These are phyloP conservation scores for Cydia amplana DNA, from an alignment of 1,140 invertebrate species.

Conservation along the genomic window DNA sequence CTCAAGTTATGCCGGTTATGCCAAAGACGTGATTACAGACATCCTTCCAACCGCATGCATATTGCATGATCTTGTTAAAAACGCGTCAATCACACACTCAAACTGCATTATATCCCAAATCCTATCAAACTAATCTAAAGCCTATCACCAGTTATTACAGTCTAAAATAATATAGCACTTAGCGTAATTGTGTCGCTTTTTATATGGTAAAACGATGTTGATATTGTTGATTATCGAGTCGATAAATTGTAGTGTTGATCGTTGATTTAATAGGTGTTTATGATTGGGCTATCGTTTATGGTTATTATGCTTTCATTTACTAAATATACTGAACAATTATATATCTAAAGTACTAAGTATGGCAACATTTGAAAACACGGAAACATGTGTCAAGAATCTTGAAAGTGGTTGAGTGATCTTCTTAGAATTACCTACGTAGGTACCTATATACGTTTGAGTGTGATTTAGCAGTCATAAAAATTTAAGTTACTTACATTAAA, in stretches of 20 bases:
- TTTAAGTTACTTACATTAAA: too few relatives aligned
- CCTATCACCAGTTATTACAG: neutral
- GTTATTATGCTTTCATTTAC: neutral
- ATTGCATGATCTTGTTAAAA: slow-evolving; percentile 70
- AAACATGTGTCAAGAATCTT: too few relatives aligned
- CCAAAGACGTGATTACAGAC: slow-evolving; percentile 57
- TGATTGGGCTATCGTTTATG: neutral
- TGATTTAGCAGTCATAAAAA: too few relatives aligned
- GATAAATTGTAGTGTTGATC: slow-evolving; percentile 18
- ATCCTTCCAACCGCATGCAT: slow-evolving; percentile 58
- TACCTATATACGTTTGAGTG: too few relatives aligned
- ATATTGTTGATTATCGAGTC: slow-evolving; percentile 29
- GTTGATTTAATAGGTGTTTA: slow-evolving; percentile 22
- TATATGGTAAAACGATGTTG: neutral
- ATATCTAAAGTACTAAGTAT: neutral
- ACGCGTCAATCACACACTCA: slow-evolving; percentile 53
- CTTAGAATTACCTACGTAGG: too few relatives aligned
- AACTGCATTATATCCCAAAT: neutral
- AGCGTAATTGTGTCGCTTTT: neutral
- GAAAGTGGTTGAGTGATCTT: too few relatives aligned
- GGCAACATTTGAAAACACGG: too few relatives aligned
- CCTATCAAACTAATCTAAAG: neutral
- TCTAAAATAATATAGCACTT: neutral
- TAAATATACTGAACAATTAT: neutral
- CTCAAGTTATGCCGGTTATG: slow-evolving; percentile 34